Conservation (phyloP, 2,113 vertebrate genomes). For the Vulpes vulpes region DNA sequence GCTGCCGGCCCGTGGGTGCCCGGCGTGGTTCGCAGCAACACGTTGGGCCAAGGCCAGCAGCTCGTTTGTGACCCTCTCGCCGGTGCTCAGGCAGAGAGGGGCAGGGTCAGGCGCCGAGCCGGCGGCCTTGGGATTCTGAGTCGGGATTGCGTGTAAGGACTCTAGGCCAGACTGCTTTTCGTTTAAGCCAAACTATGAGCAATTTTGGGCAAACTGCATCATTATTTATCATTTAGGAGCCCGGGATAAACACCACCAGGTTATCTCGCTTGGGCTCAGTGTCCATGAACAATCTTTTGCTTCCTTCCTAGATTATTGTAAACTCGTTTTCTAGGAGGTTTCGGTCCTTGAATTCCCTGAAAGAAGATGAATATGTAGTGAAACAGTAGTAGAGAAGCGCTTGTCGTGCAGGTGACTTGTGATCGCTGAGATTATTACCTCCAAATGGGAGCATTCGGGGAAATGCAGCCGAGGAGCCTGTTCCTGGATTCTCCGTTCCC, state of each 20-base stretch:
- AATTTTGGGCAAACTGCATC: background rate
- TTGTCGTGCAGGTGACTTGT: background rate
- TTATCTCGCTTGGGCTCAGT: background rate
- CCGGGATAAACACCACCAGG: background rate
- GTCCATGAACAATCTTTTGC: background rate
- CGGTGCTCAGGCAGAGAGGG: background rate
- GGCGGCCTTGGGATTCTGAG: background rate
- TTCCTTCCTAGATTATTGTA: background rate
- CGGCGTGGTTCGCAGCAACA: background rate
- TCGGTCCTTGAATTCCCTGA: background rate
- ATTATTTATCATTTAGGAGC: background rate
- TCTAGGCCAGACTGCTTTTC: background rate
- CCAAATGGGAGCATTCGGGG: background rate
- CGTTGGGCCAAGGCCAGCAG: background rate
- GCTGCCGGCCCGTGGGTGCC: background rate
- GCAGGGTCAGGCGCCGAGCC: background rate
- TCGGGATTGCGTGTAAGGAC: background rate
- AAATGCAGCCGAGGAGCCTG: background rate
- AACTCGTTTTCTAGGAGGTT: background rate
- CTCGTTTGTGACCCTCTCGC: background rate
- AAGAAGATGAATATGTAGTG: background rate
- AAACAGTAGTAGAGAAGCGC: background rate
- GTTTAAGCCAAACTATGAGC: background rate
- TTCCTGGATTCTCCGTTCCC: background rate
- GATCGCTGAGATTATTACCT: background rate